Evolutionary conservation across 2,797 vertebrate species (phyloP).

Genomic region (Coregonus suidteri): DNA sequence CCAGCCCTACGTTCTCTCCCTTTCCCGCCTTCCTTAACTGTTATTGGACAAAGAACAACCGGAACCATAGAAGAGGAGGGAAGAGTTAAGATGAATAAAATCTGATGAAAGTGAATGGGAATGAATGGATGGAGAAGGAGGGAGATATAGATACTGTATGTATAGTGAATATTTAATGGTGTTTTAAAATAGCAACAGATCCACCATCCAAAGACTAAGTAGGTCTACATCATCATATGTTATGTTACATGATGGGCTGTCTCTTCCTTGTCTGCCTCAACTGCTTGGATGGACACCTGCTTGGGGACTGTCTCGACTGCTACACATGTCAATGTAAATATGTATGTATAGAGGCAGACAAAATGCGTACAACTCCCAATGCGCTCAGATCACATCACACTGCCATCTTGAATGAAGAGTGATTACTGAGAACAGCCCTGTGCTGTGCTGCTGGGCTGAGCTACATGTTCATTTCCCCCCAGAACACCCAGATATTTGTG

Average conservation of each 20-base stretch:
- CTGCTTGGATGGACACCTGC: not conserved
- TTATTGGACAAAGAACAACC: not conserved
- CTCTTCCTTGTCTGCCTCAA: not conserved
- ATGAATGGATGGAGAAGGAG: not conserved
- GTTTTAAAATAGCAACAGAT: slow-evolving; percentile 38
- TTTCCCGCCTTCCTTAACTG: no score
- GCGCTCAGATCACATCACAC: not conserved
- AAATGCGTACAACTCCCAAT: not conserved
- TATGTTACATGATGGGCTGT: slow-evolving; percentile 24
- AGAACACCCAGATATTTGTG: not conserved
- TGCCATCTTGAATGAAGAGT: not conserved
- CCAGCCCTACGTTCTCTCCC: no score
- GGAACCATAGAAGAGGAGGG: not conserved
- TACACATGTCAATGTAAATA: no score
- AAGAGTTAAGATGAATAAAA: not conserved
- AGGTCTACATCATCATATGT: slow-evolving; percentile 1
- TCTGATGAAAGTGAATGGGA: not conserved
- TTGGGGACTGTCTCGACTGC: not conserved
- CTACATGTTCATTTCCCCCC: not conserved
- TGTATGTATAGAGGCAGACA: no score
- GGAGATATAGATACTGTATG: slow-evolving; percentile 11
- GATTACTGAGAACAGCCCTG: not conserved
- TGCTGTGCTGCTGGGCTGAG: not conserved
- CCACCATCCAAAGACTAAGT: not conserved
- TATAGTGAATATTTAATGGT: slow-evolving; percentile 53